These are phyloP conservation scores for Pyrocephalus nanus DNA, from an alignment of 2,797 vertebrate species.

Conservation along the genomic window DNA sequence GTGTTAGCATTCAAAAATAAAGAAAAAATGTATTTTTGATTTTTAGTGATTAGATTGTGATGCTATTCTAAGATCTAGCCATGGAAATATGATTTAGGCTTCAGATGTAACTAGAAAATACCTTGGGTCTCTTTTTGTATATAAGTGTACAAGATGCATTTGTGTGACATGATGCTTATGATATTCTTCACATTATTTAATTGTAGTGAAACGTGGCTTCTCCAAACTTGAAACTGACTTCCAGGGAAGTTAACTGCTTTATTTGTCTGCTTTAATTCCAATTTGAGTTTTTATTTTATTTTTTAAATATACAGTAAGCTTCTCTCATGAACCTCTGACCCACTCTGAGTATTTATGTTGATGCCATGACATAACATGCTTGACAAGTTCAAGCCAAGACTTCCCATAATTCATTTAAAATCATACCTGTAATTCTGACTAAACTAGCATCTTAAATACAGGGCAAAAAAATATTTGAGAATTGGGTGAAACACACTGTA, in stretches of 20 bases:
- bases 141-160: neutral
- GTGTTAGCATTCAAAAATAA: neutral
- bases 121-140: neutral
- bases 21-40: neutral
- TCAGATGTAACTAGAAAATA: neutral
- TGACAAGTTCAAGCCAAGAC: neutral
- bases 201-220: neutral
- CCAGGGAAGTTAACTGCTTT: neutral
- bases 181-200: neutral
- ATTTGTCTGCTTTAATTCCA: neutral
- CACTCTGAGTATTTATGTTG: rapidly evolving
- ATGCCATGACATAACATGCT: neutral
- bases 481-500: neutral
- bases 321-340: neutral
- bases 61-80: neutral
- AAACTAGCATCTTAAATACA: neutral
- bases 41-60: neutral
- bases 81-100: neutral
- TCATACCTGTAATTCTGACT: neutral
- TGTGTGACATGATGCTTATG: neutral
- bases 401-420: neutral
- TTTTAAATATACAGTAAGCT: neutral
- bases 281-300: neutral
- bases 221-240: neutral
- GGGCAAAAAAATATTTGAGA: rapidly evolving